Evolutionary conservation across 2,888 invertebrate genomes (phyloP), one percentile per base, ranked within the genome.

Genomic region (Polydesmus complanatus): DNA sequence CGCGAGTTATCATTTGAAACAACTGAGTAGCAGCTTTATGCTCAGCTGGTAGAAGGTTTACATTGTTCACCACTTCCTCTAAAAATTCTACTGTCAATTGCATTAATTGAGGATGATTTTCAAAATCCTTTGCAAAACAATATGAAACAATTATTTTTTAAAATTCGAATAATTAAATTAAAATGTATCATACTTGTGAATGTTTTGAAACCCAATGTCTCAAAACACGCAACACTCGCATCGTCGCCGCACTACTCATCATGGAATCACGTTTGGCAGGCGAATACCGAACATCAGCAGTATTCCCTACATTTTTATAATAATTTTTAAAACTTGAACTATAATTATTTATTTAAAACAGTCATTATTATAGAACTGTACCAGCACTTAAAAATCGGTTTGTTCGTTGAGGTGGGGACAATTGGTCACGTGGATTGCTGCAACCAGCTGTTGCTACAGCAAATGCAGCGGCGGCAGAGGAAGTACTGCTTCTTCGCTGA

Each of bases 191-290:
- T 65, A 79, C 80, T 73, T 88, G 88, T 0, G 87, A 83, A 72
- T 92, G 91, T 73, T 92, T 92, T 1, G 88, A 88, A 37, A 89
- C 85, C 93, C 93, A 93, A 72, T 92, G 92, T 64, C 90, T 81
- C 54, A 93, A 77, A 1, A 93, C 91, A 72, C 90, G 91, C 0
- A 93, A 78, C 0, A 92, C 92, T 63, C 93, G 76, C 91, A 92
- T 92, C 0, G 91, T 92, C 60, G 91, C 91, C n/a, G 92, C 92
- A 3, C 90, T 90, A 52, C 88, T 89, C 72, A 91, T 88, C 52
- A 88, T 85, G 8, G 84, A 85, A 69, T 88, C 87, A 65, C 63
- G 52, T 55, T 63, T 63, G 1, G 54, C 58, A 25, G 51, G 27
- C 23, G 52, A 60, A 54, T 22, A 54, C 47, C 54, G 23, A 47